Conservation (phyloP, 1,140 invertebrate species). For the Drosophila punjabiensis region DNA sequence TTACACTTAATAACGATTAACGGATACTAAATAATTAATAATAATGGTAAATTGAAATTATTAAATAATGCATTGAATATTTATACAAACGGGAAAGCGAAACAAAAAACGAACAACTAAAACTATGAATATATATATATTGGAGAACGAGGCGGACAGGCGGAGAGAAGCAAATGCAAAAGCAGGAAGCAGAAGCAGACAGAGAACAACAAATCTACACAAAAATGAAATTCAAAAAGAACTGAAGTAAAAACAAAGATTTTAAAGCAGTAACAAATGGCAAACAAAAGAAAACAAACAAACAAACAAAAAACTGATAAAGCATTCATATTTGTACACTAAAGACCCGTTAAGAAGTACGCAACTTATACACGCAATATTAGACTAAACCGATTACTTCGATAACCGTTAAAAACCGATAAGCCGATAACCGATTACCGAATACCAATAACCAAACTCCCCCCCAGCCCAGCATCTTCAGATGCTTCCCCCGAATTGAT, state of each 20-base stretch:
- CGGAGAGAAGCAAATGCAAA: conserved; percentile 46
- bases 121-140: conserved; percentile 32
- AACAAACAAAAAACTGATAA: conserved; percentile 33
- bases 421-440: neutral
- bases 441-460: neutral
- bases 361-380: conserved; percentile 54
- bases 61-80: conserved; percentile 70
- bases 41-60: conserved; percentile 50
- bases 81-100: conserved; percentile 48
- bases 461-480: conserved; percentile 18
- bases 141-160: conserved; percentile 4
- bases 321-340: conserved; percentile 71
- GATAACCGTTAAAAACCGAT: conserved; percentile 24
- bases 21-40: conserved; percentile 56
- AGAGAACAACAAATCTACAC: conserved; percentile 68
- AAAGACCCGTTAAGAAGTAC: conserved; percentile 41
- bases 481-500: conserved; percentile 30
- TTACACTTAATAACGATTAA: conserved; percentile 79
- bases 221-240: conserved; percentile 80
- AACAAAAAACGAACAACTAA: conserved; percentile 26
- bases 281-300: conserved; percentile 53
- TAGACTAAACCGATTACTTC: conserved; percentile 47
- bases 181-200: conserved; percentile 17
- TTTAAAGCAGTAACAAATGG: conserved; percentile 77
- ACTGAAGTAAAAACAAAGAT: conserved; percentile 84